Base-by-base conservation (phyloP, 2,797 vertebrate genomes). In the Onychomys arenicola region DNA sequence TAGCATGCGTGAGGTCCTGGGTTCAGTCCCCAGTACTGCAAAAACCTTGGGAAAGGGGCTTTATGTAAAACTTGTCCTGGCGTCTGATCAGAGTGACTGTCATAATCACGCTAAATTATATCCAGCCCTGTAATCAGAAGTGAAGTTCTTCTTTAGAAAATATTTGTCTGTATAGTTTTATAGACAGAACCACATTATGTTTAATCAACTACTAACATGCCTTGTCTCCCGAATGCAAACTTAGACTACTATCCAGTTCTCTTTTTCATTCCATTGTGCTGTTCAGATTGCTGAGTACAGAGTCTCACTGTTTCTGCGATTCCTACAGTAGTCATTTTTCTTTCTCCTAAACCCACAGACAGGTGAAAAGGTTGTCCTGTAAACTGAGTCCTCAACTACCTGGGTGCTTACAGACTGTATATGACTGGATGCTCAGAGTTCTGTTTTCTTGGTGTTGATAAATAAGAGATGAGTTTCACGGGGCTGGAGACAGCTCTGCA, bases 241-340 rank as follows among this genome's bases (percentile, higher is more conserved):
- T 69, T 88, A 0, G 0, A 40, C 75, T 34, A 1, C 82, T 46
- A 0, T 67, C 59, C 19, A 9, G 19, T 0, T 84, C 19, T 85
- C 34, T 37, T 59, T 87, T 46, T 73, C 14, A 29, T 80, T 91
- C 78, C 49, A 55, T 59, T 40, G 43, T 91, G 73, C 37, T 83
- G 1, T 87, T 90, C 37, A 82, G 27, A 46, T 65, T 37, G 10
- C 49, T 57, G n/a, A 5, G 32, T 63, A 37, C 85, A 63, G 77
- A 90, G 32, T 55, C 96, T 81, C 25, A 6, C 89, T 63, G 6
- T 89, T 92, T 86, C 86, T 88, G 78, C 69, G 43, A 83, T 37
- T 25, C 32, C 65, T 46, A 1, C 69, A 90, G 52, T 87, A 94
- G 65, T 86, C 78, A 92, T 96, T 96, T 83, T 97, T 46, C 78